Percentiles rank a stretch among this genome's conserved stretches.
Evolutionary conservation across 2,113 vertebrate genomes (phyloP).

Genomic region (Tinamus guttatus): DNA sequence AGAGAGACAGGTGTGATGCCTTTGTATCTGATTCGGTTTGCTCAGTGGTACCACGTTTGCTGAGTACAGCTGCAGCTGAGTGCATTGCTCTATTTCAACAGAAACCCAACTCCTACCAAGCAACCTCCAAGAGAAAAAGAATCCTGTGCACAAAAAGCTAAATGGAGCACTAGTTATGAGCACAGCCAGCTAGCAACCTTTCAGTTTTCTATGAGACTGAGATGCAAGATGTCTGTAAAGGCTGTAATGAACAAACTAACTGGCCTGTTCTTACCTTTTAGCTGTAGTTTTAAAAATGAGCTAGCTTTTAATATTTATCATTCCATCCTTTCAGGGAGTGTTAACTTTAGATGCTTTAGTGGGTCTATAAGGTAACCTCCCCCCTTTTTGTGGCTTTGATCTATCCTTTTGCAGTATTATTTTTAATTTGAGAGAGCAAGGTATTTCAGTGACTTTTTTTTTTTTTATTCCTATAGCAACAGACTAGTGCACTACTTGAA

Average conservation of each 20-base stretch:
- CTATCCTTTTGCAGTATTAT: background rate
- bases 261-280: background rate
- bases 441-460: background rate
- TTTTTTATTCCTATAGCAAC: slow-evolving; percentile 1
- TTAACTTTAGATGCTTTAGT: background rate
- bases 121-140: background rate
- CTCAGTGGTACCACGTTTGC: background rate
- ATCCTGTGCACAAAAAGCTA: background rate
- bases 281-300: background rate
- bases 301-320: background rate
- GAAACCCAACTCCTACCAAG: rapidly evolving
- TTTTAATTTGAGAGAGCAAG: background rate
- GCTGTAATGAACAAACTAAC: background rate
- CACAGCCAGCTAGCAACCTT: background rate
- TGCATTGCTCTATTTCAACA: background rate
- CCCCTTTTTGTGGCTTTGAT: background rate
- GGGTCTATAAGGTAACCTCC: background rate
- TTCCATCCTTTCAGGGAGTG: background rate
- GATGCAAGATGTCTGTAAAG: background rate
- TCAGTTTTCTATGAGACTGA: background rate
- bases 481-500: background rate
- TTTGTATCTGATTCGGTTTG: background rate
- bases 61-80: background rate
- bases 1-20: background rate
- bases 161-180: background rate